These are phyloP conservation scores for Noctilio leporinus DNA, from an alignment of 2,113 vertebrate genomes.

Conservation along the genomic window DNA sequence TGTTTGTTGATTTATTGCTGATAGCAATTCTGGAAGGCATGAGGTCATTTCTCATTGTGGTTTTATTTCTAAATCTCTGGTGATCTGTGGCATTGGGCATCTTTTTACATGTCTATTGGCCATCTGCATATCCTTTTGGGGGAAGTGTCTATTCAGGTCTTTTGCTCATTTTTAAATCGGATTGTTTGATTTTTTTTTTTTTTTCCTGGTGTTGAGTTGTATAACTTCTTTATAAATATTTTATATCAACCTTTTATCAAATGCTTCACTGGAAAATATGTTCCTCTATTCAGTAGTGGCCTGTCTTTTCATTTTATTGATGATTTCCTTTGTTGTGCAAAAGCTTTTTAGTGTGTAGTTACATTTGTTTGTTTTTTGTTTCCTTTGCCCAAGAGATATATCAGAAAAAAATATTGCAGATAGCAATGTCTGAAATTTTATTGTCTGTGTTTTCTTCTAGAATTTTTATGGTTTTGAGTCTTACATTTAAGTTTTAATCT, in stretches of 20 bases:
- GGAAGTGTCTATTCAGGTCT: too few species aligned
- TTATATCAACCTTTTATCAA: background rate
- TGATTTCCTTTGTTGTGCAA: background rate
- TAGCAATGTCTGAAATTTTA: background rate
- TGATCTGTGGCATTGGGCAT: background rate
- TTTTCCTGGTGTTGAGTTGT: too few species aligned
- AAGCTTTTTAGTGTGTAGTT: background rate
- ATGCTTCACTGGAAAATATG: background rate
- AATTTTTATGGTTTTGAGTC: background rate
- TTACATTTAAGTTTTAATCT: background rate
- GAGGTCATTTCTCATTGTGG: background rate
- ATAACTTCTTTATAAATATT: too few species aligned
- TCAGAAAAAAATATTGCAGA: background rate
- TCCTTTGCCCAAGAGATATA: background rate
- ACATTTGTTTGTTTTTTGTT: background rate
- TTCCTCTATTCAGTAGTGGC: background rate
- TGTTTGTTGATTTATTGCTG: background rate
- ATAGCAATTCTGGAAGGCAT: background rate
- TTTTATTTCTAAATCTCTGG: background rate
- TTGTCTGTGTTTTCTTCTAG: background rate
- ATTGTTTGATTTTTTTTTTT: too few species aligned
- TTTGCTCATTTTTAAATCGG: too few species aligned
- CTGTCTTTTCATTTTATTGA: background rate
- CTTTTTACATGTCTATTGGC: too few species aligned
- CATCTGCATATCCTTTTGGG: too few species aligned